Percentiles rank a stretch among this genome's conserved stretches.
Evolutionary conservation across 2,888 invertebrate species (phyloP).

Genomic region (Drosophila nr. perissopoda): DNA sequence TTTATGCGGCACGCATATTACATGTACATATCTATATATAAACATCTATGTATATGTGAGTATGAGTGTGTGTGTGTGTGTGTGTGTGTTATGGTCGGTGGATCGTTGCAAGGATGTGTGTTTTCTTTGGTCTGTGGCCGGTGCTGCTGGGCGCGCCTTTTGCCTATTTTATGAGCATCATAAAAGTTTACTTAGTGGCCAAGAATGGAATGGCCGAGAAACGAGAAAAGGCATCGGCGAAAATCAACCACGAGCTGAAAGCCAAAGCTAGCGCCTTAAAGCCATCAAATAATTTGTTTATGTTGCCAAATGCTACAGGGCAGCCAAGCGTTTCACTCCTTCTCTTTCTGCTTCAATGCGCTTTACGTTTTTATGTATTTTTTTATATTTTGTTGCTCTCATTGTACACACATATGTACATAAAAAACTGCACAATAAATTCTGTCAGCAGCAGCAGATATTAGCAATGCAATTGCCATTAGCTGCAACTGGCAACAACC

Average conservation of each 20-base stretch:
- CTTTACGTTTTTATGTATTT: background rate
- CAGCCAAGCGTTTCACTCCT: constrained; percentile 9
- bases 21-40: constrained; percentile 43
- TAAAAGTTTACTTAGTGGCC: constrained; percentile 79
- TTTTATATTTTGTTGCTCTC: constrained; percentile 2
- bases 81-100: constrained; percentile 27
- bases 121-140: constrained; percentile 7
- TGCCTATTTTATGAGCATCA: constrained; percentile 76
- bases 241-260: constrained; percentile 33
- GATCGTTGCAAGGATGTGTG: constrained; percentile 1
- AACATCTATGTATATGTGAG: constrained; percentile 33
- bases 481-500: constrained; percentile 2
- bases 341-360: background rate
- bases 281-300: constrained; percentile 80
- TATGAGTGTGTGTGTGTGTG: constrained; percentile 31
- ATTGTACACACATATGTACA: constrained; percentile 24
- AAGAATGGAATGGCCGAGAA: constrained; percentile 52
- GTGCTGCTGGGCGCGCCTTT: constrained; percentile 54
- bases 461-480: constrained; percentile 9
- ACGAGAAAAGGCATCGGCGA: constrained; percentile 25
- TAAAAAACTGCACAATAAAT: constrained; percentile 23
- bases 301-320: constrained; percentile 62
- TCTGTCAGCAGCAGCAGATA: constrained; percentile 13
- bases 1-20: constrained; percentile 69
- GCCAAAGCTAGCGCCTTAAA: constrained; percentile 44